Percentiles rank a stretch among this genome's conserved stretches.
phyloP scores from a whole-genome alignment of 2,113 vertebrate species.

The Hyperoodon ampullatus region DNA sequence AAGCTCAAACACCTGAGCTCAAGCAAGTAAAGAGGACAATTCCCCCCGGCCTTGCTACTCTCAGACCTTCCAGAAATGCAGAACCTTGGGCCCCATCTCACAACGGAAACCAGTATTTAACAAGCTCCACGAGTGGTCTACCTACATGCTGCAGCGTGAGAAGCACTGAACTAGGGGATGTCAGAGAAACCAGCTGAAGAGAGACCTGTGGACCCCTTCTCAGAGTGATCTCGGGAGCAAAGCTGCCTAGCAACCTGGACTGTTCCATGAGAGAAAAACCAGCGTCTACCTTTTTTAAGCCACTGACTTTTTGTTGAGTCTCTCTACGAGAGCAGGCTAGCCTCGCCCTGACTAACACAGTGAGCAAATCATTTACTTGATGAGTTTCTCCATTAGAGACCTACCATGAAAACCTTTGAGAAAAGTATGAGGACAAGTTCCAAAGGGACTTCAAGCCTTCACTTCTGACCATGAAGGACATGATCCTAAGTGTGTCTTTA shows the following conservation, averaged over 20 bases:
- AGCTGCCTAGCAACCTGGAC: not conserved
- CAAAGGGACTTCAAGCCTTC: not conserved
- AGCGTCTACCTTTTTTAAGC: not conserved
- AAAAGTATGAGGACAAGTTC: not conserved
- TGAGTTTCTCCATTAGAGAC: not conserved
- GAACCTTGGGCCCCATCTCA: not conserved
- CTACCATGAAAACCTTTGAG: not conserved
- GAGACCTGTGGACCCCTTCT: not conserved
- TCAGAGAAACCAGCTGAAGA: not conserved
- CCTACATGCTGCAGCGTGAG: not conserved
- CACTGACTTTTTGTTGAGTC: not conserved
- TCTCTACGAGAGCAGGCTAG: not conserved
- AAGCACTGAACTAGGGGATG: not conserved
- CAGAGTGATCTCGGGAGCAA: not conserved
- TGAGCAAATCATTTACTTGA: not conserved
- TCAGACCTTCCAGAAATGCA: not conserved
- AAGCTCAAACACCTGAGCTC: not conserved
- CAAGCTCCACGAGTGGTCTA: not conserved
- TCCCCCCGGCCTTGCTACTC: not conserved
- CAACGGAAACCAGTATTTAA: not conserved
- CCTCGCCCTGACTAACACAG: not conserved
- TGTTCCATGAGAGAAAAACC: not conserved
- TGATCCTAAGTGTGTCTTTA: not conserved
- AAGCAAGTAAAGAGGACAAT: not conserved
- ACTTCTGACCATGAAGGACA: not conserved